Conservation (phyloP, 2,113 vertebrate species). For the Phycodurus eques region DNA sequence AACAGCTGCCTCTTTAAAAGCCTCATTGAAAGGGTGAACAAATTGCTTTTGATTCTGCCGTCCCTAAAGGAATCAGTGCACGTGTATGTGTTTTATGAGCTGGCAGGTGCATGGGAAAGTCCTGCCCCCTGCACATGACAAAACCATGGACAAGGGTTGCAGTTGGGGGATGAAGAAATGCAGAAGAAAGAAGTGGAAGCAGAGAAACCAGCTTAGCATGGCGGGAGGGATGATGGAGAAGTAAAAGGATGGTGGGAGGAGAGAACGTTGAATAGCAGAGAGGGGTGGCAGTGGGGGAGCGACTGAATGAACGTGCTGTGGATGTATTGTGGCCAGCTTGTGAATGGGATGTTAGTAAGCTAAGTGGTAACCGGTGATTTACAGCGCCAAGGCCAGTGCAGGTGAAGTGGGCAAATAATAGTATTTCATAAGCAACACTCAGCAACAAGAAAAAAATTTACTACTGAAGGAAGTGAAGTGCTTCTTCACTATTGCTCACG, state of each 20-base stretch:
- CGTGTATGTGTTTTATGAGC: background rate
- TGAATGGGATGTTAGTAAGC: conserved; percentile 70
- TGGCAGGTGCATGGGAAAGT: conserved; percentile 68
- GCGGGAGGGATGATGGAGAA: conserved; percentile 54
- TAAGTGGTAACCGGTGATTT: conserved; percentile 67
- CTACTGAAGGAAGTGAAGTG: conserved; percentile 7
- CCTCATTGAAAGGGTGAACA: conserved; percentile 15
- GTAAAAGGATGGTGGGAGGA: conserved; percentile 39
- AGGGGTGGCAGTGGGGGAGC: conserved; percentile 39
- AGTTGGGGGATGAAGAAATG: conserved; percentile 39
- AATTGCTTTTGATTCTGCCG: conserved; percentile 18
- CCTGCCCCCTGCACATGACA: conserved; percentile 53
- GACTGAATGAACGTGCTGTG: conserved; percentile 62
- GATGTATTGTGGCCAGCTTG: conserved; percentile 53
- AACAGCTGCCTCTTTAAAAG: conserved; percentile 27
- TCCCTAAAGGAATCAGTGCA: background rate
- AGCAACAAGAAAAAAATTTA: conserved; percentile 20
- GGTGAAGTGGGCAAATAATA: conserved; percentile 64
- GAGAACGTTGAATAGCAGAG: conserved; percentile 59
- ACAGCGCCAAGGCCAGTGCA: conserved; percentile 56
- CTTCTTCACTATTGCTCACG: background rate
- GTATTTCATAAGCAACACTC: conserved; percentile 52
- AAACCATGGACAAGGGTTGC: conserved; percentile 56
- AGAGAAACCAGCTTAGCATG: conserved; percentile 59
- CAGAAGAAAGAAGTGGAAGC: conserved; percentile 47